These are phyloP conservation scores for Oncorhynchus tshawytscha DNA, from an alignment of 2,113 vertebrate species.

Conservation along the genomic window DNA sequence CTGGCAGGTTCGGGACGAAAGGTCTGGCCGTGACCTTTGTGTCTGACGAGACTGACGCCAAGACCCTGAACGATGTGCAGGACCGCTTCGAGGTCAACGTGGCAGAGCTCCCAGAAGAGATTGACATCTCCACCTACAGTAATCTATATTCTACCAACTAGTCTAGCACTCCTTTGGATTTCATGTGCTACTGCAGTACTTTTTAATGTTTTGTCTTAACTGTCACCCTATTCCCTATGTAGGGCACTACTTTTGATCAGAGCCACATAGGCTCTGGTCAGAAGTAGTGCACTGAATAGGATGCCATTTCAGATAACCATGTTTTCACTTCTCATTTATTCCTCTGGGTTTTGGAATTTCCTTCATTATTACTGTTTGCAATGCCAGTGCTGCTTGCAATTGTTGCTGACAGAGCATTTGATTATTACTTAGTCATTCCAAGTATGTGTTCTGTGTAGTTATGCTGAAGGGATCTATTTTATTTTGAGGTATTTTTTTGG, in stretches of 20 bases:
- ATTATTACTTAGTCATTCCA: neutral
- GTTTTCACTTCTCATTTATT: no score
- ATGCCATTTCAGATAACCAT: no score
- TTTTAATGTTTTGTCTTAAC: no score
- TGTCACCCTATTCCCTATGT: neutral
- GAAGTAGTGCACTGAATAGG: no score
- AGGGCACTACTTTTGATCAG: neutral
- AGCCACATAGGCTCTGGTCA: no score
- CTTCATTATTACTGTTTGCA: no score
- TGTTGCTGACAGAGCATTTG: neutral
- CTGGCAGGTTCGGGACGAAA: slow-evolving; percentile 87
- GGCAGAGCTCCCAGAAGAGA: slow-evolving; percentile 85
- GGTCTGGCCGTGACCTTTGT: slow-evolving; percentile 86
- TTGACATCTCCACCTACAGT: slow-evolving; percentile 90
- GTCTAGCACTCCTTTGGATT: neutral
- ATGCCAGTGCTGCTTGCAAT: neutral
- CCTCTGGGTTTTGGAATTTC: no score
- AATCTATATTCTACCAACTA: slow-evolving; percentile 35
- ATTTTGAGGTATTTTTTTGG: neutral
- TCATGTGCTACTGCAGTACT: no score
- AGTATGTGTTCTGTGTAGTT: neutral
- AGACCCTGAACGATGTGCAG: slow-evolving; percentile 85
- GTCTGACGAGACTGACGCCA: slow-evolving; percentile 83
- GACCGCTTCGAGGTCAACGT: slow-evolving; percentile 91
- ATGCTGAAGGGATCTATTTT: neutral